These are phyloP conservation scores for Mungos mungo DNA, from an alignment of 2,113 vertebrate species.

Conservation along the genomic window DNA sequence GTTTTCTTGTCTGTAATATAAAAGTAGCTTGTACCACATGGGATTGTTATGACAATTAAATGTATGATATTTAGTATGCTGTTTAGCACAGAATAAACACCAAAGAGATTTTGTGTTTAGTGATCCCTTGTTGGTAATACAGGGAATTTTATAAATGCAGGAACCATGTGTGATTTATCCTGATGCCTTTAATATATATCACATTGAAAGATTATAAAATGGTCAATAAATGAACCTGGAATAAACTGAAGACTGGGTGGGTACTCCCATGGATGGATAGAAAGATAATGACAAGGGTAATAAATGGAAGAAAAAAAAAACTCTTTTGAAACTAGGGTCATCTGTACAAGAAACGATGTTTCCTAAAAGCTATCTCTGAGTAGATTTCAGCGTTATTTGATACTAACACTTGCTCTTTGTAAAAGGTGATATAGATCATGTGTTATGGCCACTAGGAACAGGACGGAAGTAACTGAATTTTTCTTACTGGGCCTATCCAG, in stretches of 20 bases:
- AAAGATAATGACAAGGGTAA: neutral
- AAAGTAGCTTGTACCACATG: neutral
- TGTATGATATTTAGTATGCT: neutral
- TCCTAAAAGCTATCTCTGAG: neutral
- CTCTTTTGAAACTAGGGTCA: neutral
- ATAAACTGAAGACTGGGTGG: neutral
- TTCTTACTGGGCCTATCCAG: slow-evolving; percentile 73
- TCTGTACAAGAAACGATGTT: neutral
- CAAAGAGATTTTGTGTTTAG: neutral
- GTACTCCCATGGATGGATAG: neutral
- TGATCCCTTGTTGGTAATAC: neutral
- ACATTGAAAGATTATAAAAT: neutral
- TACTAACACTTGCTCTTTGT: neutral
- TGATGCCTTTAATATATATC: neutral
- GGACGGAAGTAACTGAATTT: slow-evolving; percentile 71
- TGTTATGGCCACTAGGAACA: slow-evolving; percentile 60
- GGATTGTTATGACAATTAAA: neutral
- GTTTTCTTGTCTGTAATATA: neutral
- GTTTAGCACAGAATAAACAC: neutral
- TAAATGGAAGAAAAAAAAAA: neutral
- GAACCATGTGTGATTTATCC: neutral
- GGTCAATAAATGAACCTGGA: neutral
- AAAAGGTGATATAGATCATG: neutral
- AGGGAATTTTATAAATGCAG: neutral
- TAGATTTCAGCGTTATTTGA: neutral